Conservation (phyloP, 2,797 vertebrate genomes). For the Toxotes lorentzi region DNA sequence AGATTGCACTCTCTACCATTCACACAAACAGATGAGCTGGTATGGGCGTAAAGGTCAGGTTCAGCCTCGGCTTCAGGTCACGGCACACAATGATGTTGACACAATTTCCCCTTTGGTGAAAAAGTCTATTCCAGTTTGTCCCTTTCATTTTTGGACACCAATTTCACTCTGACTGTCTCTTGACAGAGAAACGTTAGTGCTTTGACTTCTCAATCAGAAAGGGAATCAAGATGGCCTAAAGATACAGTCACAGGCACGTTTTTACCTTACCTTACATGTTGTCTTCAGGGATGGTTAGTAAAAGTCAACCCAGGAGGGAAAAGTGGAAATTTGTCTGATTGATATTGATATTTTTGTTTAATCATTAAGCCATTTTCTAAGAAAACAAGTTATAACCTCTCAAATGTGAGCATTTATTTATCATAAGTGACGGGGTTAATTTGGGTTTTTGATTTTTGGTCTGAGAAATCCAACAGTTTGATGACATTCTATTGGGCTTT, state of each 20-base stretch:
- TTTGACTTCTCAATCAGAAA: conserved; percentile 20
- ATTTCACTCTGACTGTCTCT: conserved; percentile 30
- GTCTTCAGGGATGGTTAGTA: background rate
- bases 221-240: conserved; percentile 7
- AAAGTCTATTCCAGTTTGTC: conserved; percentile 71
- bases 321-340: background rate
- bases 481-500: too few relatives aligned
- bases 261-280: background rate
- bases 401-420: background rate
- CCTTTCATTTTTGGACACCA: conserved; percentile 62
- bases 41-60: conserved; percentile 57
- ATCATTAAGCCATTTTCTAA: background rate
- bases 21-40: conserved; percentile 48
- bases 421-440: background rate
- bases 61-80: conserved; percentile 61
- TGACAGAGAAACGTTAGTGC: conserved; percentile 22
- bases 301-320: background rate
- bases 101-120: conserved; percentile 57
- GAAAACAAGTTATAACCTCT: background rate
- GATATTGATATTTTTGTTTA: background rate
- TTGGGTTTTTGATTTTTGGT: background rate
- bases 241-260: background rate
- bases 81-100: conserved; percentile 63
- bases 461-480: too few relatives aligned
- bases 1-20: conserved; percentile 10